phyloP scores from a whole-genome alignment of 2,113 vertebrate species.

The Myxocyprinus asiaticus region DNA sequence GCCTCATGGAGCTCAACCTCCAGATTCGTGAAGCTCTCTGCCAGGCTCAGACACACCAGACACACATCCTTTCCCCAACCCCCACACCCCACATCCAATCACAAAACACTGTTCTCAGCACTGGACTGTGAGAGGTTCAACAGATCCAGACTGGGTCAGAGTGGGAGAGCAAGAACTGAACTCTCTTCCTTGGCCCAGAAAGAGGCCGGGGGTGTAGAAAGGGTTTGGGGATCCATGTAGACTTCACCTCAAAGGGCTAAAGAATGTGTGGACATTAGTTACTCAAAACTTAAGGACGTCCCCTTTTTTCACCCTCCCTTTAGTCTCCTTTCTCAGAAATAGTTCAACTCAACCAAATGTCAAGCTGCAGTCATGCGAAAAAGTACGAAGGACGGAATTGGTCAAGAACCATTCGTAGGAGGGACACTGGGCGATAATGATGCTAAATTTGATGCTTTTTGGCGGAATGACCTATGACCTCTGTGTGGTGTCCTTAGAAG shows the following conservation, averaged over 20 bases:
- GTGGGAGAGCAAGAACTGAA: background rate
- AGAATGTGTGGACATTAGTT: slow-evolving; percentile 70
- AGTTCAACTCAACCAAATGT: slow-evolving; percentile 54
- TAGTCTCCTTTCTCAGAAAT: slow-evolving; percentile 53
- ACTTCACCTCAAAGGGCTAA: slow-evolving; percentile 77
- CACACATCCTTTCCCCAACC: slow-evolving; percentile 10
- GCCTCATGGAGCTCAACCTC: slow-evolving; percentile 96
- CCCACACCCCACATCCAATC: slow-evolving; percentile 34
- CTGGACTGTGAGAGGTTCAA: slow-evolving; percentile 81
- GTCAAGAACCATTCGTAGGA: slow-evolving; percentile 26
- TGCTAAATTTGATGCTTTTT: slow-evolving; percentile 77
- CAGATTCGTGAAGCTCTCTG: slow-evolving; percentile 93
- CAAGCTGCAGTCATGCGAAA: slow-evolving; percentile 64
- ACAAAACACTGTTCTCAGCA: slow-evolving; percentile 73
- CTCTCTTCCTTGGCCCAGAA: background rate
- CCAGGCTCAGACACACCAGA: slow-evolving; percentile 75
- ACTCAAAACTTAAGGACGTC: slow-evolving; percentile 52
- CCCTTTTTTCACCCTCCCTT: slow-evolving; percentile 17
- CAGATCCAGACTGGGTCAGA: slow-evolving; percentile 52
- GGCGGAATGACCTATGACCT: slow-evolving; percentile 72
- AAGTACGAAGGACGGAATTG: slow-evolving; percentile 46
- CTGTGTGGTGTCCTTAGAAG: slow-evolving; percentile 38
- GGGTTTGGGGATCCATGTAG: slow-evolving; percentile 56
- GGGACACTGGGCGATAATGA: slow-evolving; percentile 61
- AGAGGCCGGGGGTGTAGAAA: slow-evolving; percentile 37